Conservation (phyloP, 2,113 vertebrate genomes). For the Cinclus cinclus region DNA sequence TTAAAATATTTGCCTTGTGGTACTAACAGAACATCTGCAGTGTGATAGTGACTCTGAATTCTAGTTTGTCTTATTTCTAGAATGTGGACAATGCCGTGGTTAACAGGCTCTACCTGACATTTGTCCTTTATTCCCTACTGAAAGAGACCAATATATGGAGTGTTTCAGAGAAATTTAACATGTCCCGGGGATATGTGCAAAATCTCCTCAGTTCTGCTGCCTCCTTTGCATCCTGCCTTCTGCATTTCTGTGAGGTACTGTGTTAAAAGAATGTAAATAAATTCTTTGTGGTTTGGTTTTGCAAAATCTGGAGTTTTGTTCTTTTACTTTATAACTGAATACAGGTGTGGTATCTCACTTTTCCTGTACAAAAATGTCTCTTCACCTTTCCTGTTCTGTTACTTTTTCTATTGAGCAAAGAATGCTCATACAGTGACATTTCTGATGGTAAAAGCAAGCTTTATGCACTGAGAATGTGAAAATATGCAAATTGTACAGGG, state of each 20-base stretch:
- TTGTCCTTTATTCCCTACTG: slow-evolving; percentile 85
- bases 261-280: not conserved
- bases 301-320: not conserved
- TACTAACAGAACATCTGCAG: not conserved
- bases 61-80: slow-evolving; percentile 69
- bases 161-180: slow-evolving; percentile 85
- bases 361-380: not conserved
- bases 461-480: not conserved
- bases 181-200: slow-evolving; percentile 89
- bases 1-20: not conserved
- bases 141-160: slow-evolving; percentile 89
- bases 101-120: slow-evolving; percentile 84
- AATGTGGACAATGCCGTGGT: slow-evolving; percentile 74
- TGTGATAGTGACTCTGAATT: not conserved
- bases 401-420: not conserved
- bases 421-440: not conserved
- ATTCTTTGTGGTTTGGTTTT: not conserved
- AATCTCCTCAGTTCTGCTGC: slow-evolving; percentile 86
- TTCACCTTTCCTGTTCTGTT: not conserved
- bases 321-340: not conserved
- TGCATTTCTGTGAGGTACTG: slow-evolving; percentile 92
- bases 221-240: slow-evolving; percentile 87
- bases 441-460: not conserved
- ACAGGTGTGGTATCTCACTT: not conserved
- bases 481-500: not conserved